These are phyloP conservation scores for Penaeus indicus DNA, from an alignment of 1,140 invertebrate genomes.

Conservation along the genomic window DNA sequence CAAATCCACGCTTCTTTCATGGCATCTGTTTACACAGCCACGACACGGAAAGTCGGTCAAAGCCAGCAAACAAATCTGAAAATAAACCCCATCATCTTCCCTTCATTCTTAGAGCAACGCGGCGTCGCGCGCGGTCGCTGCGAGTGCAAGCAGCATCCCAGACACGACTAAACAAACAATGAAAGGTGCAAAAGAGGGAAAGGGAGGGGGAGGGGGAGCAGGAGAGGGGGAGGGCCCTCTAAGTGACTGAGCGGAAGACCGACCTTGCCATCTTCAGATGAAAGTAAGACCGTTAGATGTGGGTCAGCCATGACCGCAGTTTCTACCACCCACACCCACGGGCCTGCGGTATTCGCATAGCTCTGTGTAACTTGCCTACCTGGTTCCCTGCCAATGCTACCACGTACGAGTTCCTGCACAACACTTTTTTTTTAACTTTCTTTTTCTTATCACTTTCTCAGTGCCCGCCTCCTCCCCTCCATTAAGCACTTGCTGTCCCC, in stretches of 20 bases:
- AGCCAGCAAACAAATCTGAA: neutral
- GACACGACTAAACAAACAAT: too few relatives aligned
- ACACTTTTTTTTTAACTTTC: too few relatives aligned
- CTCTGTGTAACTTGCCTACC: neutral
- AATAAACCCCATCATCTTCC: too few relatives aligned
- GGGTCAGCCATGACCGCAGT: conserved; percentile 15
- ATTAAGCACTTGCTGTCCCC: too few relatives aligned
- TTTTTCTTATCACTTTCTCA: too few relatives aligned
- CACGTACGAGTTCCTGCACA: too few relatives aligned
- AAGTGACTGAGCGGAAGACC: neutral
- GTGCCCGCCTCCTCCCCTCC: too few relatives aligned
- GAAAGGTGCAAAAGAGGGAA: neutral
- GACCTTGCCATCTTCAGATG: conserved; percentile 52
- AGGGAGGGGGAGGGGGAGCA: neutral
- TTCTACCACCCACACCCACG: neutral
- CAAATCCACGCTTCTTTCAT: neutral
- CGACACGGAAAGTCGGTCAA: neutral
- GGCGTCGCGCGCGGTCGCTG: too few relatives aligned
- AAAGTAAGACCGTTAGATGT: conserved; percentile 48
- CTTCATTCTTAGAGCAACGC: too few relatives aligned
- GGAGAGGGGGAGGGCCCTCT: neutral
- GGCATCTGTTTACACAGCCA: neutral
- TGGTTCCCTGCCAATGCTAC: neutral
- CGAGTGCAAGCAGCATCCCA: too few relatives aligned
- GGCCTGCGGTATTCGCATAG: neutral